phyloP scores from a whole-genome alignment of 2,888 invertebrate species.

The Patella ulyssiponensis region DNA sequence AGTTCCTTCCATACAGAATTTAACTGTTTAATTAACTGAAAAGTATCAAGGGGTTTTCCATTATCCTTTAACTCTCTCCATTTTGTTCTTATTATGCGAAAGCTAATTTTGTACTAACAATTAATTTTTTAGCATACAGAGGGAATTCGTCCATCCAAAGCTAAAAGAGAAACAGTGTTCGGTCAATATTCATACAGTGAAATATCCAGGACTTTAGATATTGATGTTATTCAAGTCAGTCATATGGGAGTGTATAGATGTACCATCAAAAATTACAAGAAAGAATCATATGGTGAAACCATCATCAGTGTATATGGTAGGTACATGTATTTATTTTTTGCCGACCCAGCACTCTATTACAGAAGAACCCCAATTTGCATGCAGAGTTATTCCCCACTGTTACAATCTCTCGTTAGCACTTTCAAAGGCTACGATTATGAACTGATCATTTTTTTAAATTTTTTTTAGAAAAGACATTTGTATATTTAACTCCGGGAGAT shows the following conservation, averaged over 20 bases:
- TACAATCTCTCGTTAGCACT: too few relatives aligned
- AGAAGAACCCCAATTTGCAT: neutral
- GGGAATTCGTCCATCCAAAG: neutral
- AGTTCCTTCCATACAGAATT: too few relatives aligned
- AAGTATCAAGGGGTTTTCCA: neutral
- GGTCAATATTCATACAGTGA: neutral
- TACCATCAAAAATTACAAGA: neutral
- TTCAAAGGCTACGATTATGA: too few relatives aligned
- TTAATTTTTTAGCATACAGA: neutral
- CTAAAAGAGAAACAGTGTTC: neutral
- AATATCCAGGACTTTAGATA: neutral
- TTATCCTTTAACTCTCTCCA: too few relatives aligned
- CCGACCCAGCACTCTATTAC: neutral
- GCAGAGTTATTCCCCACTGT: too few relatives aligned
- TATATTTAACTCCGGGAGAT: constrained; percentile 33
- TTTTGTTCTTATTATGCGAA: too few relatives aligned
- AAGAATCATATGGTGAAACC: neutral
- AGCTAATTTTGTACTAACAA: neutral
- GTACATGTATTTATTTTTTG: constrained; percentile 11
- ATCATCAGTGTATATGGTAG: constrained; percentile 31
- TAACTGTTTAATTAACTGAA: too few relatives aligned
- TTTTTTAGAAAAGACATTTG: constrained; percentile 42
- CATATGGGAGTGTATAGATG: neutral
- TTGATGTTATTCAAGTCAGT: neutral
- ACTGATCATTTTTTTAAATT: neutral